Conservation (phyloP, 2,888 invertebrate species). For the Melieria omissa region DNA sequence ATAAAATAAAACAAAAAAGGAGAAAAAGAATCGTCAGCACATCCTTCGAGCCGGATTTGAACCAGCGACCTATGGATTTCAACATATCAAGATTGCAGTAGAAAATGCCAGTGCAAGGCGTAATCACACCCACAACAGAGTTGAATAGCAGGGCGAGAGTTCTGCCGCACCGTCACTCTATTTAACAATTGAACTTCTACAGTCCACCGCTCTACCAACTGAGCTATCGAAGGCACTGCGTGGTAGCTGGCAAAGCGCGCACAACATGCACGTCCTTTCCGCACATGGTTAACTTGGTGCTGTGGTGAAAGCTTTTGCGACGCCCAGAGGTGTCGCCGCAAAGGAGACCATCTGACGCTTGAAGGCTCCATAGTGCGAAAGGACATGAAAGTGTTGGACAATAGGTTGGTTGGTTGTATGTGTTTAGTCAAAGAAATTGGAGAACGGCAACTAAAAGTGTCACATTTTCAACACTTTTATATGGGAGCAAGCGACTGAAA, state of each 20-base stretch:
- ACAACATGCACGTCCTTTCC: background rate
- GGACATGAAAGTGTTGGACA: no score
- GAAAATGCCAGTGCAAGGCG: slow-evolving; percentile 18
- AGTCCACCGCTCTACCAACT: slow-evolving; percentile 54
- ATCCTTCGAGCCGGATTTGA: slow-evolving; percentile 63
- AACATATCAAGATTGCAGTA: slow-evolving; percentile 22
- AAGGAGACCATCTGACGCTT: no score
- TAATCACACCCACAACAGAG: slow-evolving; percentile 1
- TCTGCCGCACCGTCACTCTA: slow-evolving; percentile 16
- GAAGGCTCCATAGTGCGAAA: no score
- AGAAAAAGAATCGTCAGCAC: background rate
- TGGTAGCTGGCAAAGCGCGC: slow-evolving; percentile 3
- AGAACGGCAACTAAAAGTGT: no score
- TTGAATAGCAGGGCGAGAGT: background rate
- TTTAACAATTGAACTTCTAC: slow-evolving; percentile 37
- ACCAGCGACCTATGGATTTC: slow-evolving; percentile 52
- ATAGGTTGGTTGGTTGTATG: no score
- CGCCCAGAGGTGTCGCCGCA: no score
- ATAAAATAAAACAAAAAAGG: slow-evolving; percentile 5
- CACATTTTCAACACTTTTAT: no score
- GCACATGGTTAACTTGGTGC: no score
- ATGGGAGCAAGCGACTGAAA: background rate
- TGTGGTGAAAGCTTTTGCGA: no score
- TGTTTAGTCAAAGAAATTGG: no score
- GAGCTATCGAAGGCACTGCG: slow-evolving; percentile 50